These are phyloP conservation scores for Ceyx erithaca DNA, from an alignment of 2,797 vertebrate species.

Conservation along the genomic window DNA sequence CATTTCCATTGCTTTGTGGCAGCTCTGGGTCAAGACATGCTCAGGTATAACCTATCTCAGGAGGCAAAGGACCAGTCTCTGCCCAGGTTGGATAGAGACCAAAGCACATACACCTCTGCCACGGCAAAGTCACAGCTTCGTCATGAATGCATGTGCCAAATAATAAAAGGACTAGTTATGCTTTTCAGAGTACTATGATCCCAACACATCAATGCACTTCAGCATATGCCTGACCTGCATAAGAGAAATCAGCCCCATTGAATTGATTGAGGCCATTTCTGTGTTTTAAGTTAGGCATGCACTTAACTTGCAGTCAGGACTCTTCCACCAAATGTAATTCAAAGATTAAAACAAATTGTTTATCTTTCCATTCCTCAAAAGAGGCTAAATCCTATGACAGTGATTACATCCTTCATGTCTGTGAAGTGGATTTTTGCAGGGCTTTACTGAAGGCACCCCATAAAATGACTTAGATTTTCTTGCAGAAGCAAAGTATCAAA, in stretches of 20 bases:
- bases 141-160: neutral
- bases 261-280: neutral
- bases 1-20: neutral
- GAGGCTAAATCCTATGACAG: neutral
- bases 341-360: conserved; percentile 53
- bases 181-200: neutral
- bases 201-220: neutral
- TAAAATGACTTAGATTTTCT: neutral
- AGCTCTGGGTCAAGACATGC: neutral
- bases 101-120: neutral
- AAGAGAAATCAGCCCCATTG: neutral
- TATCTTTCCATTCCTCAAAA: neutral
- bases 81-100: neutral
- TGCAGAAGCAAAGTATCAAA: neutral
- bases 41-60: neutral
- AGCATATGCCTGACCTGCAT: neutral
- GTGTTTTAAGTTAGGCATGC: neutral
- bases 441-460: neutral
- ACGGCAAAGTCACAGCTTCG: neutral
- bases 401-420: neutral
- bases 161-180: neutral
- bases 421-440: neutral
- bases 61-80: neutral
- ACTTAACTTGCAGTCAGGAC: neutral
- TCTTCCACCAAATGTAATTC: conserved; percentile 13